Evolutionary conservation across 2,888 invertebrate genomes (phyloP).

Genomic region (Rhyacophila evoluta): DNA sequence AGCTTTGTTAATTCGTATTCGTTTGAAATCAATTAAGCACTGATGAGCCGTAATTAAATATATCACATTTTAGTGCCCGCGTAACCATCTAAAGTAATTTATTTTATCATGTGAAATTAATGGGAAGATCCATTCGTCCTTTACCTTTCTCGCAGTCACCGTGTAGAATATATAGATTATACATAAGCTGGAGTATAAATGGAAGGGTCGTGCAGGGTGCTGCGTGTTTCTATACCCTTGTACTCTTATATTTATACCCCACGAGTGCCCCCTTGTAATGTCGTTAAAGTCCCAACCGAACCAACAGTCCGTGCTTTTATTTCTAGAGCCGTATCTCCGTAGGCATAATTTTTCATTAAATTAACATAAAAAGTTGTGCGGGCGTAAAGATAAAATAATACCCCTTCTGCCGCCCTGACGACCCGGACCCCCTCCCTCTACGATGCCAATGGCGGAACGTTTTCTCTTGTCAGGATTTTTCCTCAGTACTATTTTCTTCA

Average conservation of each 20-base stretch:
- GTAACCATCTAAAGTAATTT: background rate
- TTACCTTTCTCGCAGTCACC: slow-evolving; percentile 11
- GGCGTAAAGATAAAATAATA: slow-evolving; percentile 67
- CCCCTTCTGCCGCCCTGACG: slow-evolving; percentile 36
- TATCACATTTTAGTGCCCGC: background rate
- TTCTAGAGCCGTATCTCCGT: slow-evolving; percentile 62
- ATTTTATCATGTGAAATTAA: background rate
- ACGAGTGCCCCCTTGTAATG: slow-evolving; percentile 53
- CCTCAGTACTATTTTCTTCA: background rate
- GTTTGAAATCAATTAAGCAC: background rate
- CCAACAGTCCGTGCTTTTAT: slow-evolving; percentile 55
- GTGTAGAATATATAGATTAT: slow-evolving; percentile 37
- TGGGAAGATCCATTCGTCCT: slow-evolving; percentile 2
- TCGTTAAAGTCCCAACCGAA: slow-evolving; percentile 53
- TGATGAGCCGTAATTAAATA: background rate
- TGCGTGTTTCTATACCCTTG: slow-evolving; percentile 31
- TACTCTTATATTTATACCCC: slow-evolving; percentile 33
- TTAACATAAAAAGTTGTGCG: slow-evolving; percentile 67
- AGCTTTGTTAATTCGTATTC: background rate
- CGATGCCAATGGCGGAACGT: slow-evolving; percentile 31
- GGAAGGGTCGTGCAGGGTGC: slow-evolving; percentile 34
- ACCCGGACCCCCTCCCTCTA: slow-evolving; percentile 33
- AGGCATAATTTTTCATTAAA: slow-evolving; percentile 71
- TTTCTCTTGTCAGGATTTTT: background rate
- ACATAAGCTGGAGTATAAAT: slow-evolving; percentile 43